Conservation (phyloP, 2,113 vertebrate species). For the Saccopteryx leptura region DNA sequence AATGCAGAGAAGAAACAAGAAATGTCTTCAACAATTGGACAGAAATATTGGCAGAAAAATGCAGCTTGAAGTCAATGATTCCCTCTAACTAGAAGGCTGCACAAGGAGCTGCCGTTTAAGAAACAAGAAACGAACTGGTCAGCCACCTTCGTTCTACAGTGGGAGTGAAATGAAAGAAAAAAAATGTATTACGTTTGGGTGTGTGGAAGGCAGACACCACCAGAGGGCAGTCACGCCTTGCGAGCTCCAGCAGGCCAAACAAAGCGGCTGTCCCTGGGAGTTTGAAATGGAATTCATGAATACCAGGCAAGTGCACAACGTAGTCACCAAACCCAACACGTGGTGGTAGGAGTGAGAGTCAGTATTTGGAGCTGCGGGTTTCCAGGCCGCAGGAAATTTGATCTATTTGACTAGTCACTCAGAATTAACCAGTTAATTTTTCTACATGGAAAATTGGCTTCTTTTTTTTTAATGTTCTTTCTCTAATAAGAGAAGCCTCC, state of each 20-base stretch:
- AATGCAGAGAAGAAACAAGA: background rate
- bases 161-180: background rate
- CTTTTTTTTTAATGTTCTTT: background rate
- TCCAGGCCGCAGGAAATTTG: background rate
- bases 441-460: background rate
- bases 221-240: constrained; percentile 72
- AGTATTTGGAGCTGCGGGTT: background rate
- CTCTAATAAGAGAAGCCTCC: background rate
- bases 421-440: background rate
- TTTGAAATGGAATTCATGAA: background rate
- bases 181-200: background rate
- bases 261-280: background rate
- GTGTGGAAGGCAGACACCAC: constrained; percentile 45
- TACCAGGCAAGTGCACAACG: background rate
- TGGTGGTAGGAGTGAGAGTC: background rate
- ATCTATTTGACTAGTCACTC: background rate
- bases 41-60: background rate
- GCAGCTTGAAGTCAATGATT: background rate
- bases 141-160: background rate
- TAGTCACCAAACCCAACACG: background rate
- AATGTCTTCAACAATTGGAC: background rate
- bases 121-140: background rate
- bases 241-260: background rate
- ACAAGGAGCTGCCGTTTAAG: background rate
- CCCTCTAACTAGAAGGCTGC: background rate